Evolutionary conservation across 1,140 invertebrate genomes (phyloP).

Genomic region (Scaptomyza pallida): DNA sequence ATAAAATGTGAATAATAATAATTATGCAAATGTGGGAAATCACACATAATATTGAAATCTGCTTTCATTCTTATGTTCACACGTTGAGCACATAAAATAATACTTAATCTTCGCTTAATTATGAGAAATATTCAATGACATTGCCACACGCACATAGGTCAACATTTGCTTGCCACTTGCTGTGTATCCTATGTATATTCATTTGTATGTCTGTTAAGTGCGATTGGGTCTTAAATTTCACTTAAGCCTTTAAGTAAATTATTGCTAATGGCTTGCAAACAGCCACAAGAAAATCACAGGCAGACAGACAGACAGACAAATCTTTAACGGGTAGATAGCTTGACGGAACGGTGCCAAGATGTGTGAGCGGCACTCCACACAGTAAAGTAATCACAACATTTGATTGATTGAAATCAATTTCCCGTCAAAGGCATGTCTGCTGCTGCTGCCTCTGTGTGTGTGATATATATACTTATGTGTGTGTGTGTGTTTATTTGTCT

Average conservation of each 20-base stretch:
- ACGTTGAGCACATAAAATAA: too few relatives aligned
- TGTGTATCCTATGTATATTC: too few relatives aligned
- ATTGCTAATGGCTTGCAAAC: conserved; percentile 73
- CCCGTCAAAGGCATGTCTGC: conserved; percentile 67
- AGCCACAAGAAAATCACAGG: conserved; percentile 39
- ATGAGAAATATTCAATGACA: too few relatives aligned
- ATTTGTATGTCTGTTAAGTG: conserved; percentile 39
- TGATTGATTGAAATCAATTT: conserved; percentile 83
- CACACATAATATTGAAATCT: too few relatives aligned
- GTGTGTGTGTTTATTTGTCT: conserved; percentile 38
- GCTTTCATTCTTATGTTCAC: too few relatives aligned
- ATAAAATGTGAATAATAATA: too few relatives aligned
- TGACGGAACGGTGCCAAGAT: conserved; percentile 41
- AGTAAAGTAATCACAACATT: conserved; percentile 81
- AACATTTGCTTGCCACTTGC: conserved; percentile 20
- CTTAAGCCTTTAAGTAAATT: conserved; percentile 79
- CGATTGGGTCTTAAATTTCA: conserved; percentile 54
- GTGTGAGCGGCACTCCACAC: conserved; percentile 40
- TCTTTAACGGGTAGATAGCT: conserved; percentile 11
- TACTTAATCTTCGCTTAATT: too few relatives aligned
- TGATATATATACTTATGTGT: conserved; percentile 20
- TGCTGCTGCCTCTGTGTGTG: too few relatives aligned
- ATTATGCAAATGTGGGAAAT: too few relatives aligned
- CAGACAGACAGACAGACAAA: conserved; percentile 6
- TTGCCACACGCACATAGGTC: neutral